phyloP scores from a whole-genome alignment of 2,888 invertebrate species.

The Sericinus montela region DNA sequence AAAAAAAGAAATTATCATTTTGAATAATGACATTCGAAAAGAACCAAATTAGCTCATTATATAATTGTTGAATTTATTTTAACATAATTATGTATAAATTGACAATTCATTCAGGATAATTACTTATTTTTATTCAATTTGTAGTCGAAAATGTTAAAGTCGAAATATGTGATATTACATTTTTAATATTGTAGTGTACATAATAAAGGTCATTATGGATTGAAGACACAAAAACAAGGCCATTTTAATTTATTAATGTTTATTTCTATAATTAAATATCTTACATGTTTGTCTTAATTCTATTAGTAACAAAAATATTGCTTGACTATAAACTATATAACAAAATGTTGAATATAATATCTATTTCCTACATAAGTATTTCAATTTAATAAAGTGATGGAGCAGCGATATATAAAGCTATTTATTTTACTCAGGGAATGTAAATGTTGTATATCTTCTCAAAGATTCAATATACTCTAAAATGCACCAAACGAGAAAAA shows the following conservation, averaged over 20 bases:
- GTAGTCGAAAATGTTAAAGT: too few relatives aligned
- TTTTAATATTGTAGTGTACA: neutral
- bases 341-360: constrained; percentile 28
- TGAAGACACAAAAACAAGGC: constrained; percentile 25
- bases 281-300: constrained; percentile 55
- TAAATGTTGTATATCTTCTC: too few relatives aligned
- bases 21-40: too few relatives aligned
- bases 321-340: constrained; percentile 53
- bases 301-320: constrained; percentile 75
- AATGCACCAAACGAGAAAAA: neutral
- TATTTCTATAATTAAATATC: constrained; percentile 64
- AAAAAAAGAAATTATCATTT: neutral
- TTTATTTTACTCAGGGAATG: too few relatives aligned
- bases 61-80: too few relatives aligned
- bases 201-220: neutral
- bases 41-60: too few relatives aligned
- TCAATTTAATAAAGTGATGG: constrained; percentile 13
- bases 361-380: constrained; percentile 12
- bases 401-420: neutral
- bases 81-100: too few relatives aligned
- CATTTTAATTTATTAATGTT: constrained; percentile 44
- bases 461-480: neutral
- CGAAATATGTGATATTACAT: too few relatives aligned
- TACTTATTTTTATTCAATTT: too few relatives aligned
- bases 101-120: too few relatives aligned